Conservation (phyloP, 2,113 vertebrate genomes). For the Leptobrachium leishanense region DNA sequence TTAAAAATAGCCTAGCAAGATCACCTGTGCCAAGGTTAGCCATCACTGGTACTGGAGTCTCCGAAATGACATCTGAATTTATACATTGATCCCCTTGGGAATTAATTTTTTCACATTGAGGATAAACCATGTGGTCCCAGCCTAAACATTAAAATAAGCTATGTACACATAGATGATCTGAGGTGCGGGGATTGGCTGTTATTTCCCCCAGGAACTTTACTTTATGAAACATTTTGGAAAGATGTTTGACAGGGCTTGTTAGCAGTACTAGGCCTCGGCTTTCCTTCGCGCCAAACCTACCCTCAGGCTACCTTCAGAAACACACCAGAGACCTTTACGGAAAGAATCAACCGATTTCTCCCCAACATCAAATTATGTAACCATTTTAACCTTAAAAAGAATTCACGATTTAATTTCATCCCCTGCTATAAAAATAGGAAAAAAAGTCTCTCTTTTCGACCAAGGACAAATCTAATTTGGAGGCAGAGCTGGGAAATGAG, state of each 20-base stretch:
- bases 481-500: conserved; percentile 6
- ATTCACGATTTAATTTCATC: conserved; percentile 34
- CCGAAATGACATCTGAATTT: too few relatives aligned
- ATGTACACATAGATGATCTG: not conserved
- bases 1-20: too few relatives aligned
- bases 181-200: not conserved
- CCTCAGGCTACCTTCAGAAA: conserved; percentile 31
- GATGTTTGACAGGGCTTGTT: conserved; percentile 37
- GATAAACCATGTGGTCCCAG: too few relatives aligned
- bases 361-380: conserved; percentile 34
- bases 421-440: conserved; percentile 34
- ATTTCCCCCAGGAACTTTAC: conserved; percentile 27
- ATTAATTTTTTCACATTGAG: too few relatives aligned
- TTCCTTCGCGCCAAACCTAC: conserved; percentile 8
- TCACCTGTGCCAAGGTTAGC: too few relatives aligned
- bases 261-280: not conserved
- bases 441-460: conserved; percentile 7
- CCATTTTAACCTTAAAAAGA: conserved; percentile 29
- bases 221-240: conserved; percentile 30
- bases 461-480: conserved; percentile 37
- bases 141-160: too few relatives aligned
- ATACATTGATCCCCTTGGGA: too few relatives aligned
- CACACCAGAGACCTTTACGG: conserved; percentile 22
- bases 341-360: conserved; percentile 30
- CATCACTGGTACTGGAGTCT: too few relatives aligned